Evolutionary conservation across 2,113 vertebrate genomes (phyloP).

Genomic region (Heptranchias perlo): DNA sequence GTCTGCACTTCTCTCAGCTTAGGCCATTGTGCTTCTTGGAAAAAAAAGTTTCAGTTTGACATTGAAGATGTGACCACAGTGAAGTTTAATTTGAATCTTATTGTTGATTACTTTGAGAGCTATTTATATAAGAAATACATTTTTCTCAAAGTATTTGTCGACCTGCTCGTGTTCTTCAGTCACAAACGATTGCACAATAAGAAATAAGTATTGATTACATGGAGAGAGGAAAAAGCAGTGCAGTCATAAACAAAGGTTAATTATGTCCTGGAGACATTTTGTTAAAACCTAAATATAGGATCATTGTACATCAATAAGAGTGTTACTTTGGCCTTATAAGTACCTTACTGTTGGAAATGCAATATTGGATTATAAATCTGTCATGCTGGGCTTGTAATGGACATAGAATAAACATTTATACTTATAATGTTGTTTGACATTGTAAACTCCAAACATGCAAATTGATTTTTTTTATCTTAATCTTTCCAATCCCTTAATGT

Average conservation of each 20-base stretch:
- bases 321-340: too few relatives aligned
- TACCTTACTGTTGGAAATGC: background rate
- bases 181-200: background rate
- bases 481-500: background rate
- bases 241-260: slow-evolving; percentile 16
- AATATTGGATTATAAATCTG: background rate
- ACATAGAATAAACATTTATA: background rate
- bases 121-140: background rate
- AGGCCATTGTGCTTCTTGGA: background rate
- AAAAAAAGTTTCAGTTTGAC: background rate
- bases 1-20: background rate
- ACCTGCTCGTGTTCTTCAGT: background rate
- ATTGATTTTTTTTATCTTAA: background rate
- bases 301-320: background rate
- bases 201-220: slow-evolving; percentile 23
- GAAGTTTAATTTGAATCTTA: background rate
- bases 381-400: background rate
- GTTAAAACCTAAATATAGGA: background rate
- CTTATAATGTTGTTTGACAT: background rate
- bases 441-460: background rate
- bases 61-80: too few relatives aligned
- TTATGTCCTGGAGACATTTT: background rate
- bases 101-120: background rate
- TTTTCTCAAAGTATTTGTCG: background rate
- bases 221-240: background rate